Percentiles rank a stretch among this genome's conserved stretches.
Conservation (phyloP, 2,797 vertebrate genomes). For the Etheostoma nigrum region DNA sequence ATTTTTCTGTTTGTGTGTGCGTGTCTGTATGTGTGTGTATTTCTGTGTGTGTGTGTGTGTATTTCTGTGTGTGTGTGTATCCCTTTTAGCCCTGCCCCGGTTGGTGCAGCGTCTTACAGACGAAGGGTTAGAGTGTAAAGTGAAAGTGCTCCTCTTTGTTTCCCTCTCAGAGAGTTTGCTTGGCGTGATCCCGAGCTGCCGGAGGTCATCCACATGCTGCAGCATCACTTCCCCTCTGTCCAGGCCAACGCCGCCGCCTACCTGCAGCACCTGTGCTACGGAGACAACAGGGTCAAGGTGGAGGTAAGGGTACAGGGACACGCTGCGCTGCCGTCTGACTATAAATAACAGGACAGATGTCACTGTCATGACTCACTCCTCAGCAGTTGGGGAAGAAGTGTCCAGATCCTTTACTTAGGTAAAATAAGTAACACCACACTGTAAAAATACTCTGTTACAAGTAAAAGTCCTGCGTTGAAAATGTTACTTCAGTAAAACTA, state of each 20-base stretch:
- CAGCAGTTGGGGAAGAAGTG: not conserved
- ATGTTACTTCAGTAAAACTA: too few species aligned
- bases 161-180: constrained; percentile 91
- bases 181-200: constrained; percentile 97
- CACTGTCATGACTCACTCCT: constrained; percentile 37
- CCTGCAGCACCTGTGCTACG: constrained; percentile 97
- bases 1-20: too few species aligned
- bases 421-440: too few species aligned
- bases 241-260: constrained; percentile 97
- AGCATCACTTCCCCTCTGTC: constrained; percentile 98
- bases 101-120: not conserved
- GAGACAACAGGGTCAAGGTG: constrained; percentile 94
- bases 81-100: too few species aligned
- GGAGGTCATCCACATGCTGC: constrained; percentile 98
- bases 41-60: too few species aligned
- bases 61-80: too few species aligned
- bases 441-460: too few species aligned
- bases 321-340: constrained; percentile 30
- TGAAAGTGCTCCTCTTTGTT: not conserved
- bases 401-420: too few species aligned
- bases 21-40: too few species aligned
- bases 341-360: constrained; percentile 48
- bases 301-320: constrained; percentile 85
- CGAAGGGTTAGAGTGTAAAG: not conserved
- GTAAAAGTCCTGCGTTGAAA: too few species aligned